Evolutionary conservation across 2,888 invertebrate genomes (phyloP), one percentile per base, ranked within the genome.

Genomic region (Dascillus cervinus): DNA sequence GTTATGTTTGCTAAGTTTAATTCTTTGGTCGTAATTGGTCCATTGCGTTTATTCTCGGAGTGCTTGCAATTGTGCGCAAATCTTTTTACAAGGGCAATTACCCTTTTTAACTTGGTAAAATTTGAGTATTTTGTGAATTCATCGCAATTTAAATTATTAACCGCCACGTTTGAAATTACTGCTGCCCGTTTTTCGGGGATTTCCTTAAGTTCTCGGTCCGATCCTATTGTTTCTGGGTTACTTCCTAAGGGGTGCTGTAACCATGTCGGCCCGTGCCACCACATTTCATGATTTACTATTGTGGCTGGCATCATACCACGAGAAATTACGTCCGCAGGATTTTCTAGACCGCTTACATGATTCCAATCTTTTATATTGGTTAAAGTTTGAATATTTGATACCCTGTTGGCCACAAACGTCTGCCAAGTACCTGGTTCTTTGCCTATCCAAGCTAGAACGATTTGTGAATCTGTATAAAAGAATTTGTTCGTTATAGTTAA

Each of bases 361-460:
- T 11, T 12, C 26, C 26, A 26, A 8, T 35, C 14, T 2, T 9
- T 6, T 2, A 13, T 10, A n/a, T 26, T 15, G 1, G 30, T 41
- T 12, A 31, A 11, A 3, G 14, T 15, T 19, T 39, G 35, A 13
- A 47, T 42, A 26, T 34, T 20, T 4, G 31, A 13, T 5, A 46
- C 38, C 2, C 45, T 25, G 14, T 27, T 27, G 3, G 19, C 27
- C n/a, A 27, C 27, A 27, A 27, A 27, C 12, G 27, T 19, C 20
- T 27, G 9, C 14, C 17, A 11, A 9, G 6, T 19, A 12, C 10
- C n/a, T 3, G 8, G 11, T 2, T 33, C 23, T 1, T 32, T 35
- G 15, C 27, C 33, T 11, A 27, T 19, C 27, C 5, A 27, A 13
- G 27, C 17, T 11, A 27, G n/a, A 6, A 19, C 20, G 9, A 27